Base-by-base conservation (phyloP, 2,888 invertebrate genomes). In the Schizotus pectinicornis region DNA sequence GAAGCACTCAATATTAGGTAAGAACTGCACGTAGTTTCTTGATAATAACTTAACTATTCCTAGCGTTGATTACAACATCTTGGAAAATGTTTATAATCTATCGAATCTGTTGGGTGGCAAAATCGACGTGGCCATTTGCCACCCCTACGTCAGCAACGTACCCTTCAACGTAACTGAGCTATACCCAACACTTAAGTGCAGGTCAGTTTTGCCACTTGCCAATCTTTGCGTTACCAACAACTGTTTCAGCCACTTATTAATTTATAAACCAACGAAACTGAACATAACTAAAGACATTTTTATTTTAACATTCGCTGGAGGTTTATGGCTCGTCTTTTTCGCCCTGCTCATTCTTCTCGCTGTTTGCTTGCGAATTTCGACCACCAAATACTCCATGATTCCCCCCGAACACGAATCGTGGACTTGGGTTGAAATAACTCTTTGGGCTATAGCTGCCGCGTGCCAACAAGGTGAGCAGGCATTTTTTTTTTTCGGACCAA, bases 401-500 rank as follows among this genome's bases (percentile, higher is more conserved):
- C 61, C 68, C 49, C 57, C 53, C 14, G 62, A 65, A 11, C 54
- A 68, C 14, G 61, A 67, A 52, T 39, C 68, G 33, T 76, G 76
- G 72, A 65, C 69, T 7, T 75, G 74, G 74, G 72, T 76, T 9
- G 76, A 77, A 48, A 75, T 76, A 8, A 73, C 74, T 3, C 56
- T 77, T 22, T 77, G 76, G 76, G 74, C 73, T 8, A 74, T 75
- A 37, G 76, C 77, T 13, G 74, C 76, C n/a, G 74, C 74, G n/a
- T 77, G 77, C 47, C 77, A 77, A 61, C 77, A 77, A 73, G 75
- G 77, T 75, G 7, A 39, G n/a, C 13, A 8, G 39, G 9, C 12
- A 38, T 9, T 51, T 41, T 14, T 22, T 7, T 48, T 6, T n/a
- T 49, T 13, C 7, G 5, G 9, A 22, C 34, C 30, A 7, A 22